Evolutionary conservation across 1,140 invertebrate genomes (phyloP).

Genomic region (Lepidurus apus): DNA sequence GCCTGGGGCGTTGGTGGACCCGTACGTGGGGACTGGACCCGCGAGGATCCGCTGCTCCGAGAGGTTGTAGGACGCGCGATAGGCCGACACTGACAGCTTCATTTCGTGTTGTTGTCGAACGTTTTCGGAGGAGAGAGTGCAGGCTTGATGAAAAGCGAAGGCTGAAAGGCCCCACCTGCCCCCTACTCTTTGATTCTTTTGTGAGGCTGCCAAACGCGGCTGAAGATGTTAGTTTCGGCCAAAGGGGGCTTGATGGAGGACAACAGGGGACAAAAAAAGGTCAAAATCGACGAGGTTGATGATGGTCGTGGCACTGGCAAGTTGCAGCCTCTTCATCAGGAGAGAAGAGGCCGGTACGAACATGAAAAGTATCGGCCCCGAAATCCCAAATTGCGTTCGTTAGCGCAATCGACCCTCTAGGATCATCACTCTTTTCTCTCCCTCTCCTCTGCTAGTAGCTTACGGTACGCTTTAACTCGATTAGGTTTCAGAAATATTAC

Average conservation of each 20-base stretch:
- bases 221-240: background rate
- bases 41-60: background rate
- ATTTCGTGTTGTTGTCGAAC: constrained; percentile 45
- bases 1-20: background rate
- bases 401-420: constrained; percentile 4
- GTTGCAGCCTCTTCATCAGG: background rate
- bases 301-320: background rate
- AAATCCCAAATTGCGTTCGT: constrained; percentile 15
- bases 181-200: background rate
- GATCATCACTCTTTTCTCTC: background rate
- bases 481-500: no score
- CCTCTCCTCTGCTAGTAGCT: no score
- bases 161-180: background rate
- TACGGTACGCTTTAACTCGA: no score
- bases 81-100: constrained; percentile 77
- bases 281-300: background rate
- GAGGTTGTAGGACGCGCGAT: constrained; percentile 52
- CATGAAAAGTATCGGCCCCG: background rate
- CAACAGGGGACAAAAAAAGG: background rate
- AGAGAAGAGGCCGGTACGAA: background rate
- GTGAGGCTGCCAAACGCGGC: background rate
- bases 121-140: background rate
- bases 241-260: background rate
- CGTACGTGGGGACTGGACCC: background rate
- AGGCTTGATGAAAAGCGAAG: background rate